phyloP scores from a whole-genome alignment of 2,888 invertebrate genomes.

The Syrista parreyssii region DNA sequence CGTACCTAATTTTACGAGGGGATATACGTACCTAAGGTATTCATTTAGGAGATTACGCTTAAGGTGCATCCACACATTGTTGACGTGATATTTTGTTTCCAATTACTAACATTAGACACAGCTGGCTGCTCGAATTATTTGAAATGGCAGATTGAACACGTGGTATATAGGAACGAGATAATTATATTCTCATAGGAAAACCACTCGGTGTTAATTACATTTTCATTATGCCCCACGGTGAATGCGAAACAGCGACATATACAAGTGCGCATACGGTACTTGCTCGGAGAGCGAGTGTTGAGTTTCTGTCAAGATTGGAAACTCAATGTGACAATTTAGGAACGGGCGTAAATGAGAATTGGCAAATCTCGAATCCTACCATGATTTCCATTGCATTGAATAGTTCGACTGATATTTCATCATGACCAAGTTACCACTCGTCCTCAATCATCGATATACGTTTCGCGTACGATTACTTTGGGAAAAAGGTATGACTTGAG shows the following conservation, averaged over 20 bases:
- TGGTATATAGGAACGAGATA: constrained; percentile 26
- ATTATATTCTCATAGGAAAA: constrained; percentile 32
- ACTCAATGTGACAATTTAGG: background rate
- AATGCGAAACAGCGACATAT: background rate
- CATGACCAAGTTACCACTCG: background rate
- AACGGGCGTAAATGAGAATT: background rate
- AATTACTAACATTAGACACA: background rate
- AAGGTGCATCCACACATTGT: background rate
- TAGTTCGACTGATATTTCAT: background rate
- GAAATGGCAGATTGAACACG: background rate
- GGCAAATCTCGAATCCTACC: background rate
- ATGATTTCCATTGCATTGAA: background rate
- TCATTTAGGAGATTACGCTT: background rate
- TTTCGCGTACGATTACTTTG: background rate
- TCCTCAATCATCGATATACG: background rate
- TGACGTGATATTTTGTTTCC: background rate
- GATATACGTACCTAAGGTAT: background rate
- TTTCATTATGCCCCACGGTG: constrained; percentile 22
- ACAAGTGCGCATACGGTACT: background rate
- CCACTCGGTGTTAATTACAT: constrained; percentile 32
- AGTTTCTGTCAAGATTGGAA: background rate
- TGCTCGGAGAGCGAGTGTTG: background rate
- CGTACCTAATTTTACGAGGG: background rate
- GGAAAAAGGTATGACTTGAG: background rate
- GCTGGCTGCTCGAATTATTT: background rate